Evolutionary conservation across 2,888 invertebrate species (phyloP), one percentile per base, ranked within the genome.

Genomic region (Trilocha varians): DNA sequence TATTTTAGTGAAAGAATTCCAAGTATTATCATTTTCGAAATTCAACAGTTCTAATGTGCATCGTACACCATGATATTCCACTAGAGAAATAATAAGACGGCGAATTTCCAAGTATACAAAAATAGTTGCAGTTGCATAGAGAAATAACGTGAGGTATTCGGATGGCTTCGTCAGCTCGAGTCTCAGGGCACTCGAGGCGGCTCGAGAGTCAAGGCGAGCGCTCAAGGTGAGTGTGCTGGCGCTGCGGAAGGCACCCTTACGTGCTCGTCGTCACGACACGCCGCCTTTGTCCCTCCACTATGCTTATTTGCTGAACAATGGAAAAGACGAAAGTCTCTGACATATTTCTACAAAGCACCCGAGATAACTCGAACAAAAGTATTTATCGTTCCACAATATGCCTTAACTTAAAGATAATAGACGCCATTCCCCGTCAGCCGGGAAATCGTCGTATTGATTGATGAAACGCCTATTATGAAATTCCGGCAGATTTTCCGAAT

Each of bases 271-370:
- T 66, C 70, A 62, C 78, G 78, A 75, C 78, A 70, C 71, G 70
- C 75, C 74, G 80, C 82, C 82, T 83, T 84, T 84, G 84, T 84
- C 80, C 78, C 73, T 69, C 79, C 82, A 82, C 84, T 82, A 83
- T 78, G 77, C 82, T 84, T 82, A 83, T 83, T 84, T 83, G 83
- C 83, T 84, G 84, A 84, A 82, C 84, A 83, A 83, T 79, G 80
- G 71, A 79, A 80, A 83, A 80, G 70, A 75, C 75, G 73, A 78
- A 79, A 78, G 70, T 66, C 63, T 68, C 65, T 64, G 50, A 67
- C 70, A 63, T 68, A 75, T 75, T 78, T 74, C 68, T 64, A 63
- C 61, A 65, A 69, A 67, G 61, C 54, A 58, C 55, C 53, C 50
- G 50, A 57, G 52, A 65, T 55, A 57, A 54, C 51, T 56, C 45